These are phyloP conservation scores for Calidris pugnax DNA, from an alignment of 2,113 vertebrate genomes.

Conservation along the genomic window DNA sequence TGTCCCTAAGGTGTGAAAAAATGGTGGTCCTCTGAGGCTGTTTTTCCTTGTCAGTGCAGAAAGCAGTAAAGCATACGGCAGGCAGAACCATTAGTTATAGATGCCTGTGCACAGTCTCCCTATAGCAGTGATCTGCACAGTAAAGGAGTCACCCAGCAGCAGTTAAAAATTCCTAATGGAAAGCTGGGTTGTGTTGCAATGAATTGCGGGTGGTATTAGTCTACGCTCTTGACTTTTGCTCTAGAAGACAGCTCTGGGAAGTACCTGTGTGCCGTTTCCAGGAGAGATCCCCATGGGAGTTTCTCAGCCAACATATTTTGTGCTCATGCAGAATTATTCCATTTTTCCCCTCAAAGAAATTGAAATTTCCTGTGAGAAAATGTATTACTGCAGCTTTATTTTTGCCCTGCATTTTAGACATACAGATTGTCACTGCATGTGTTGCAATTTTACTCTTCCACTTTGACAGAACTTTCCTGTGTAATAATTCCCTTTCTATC, in stretches of 20 bases:
- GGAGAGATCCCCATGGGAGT: not conserved
- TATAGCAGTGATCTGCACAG: not conserved
- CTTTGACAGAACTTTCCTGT: not conserved
- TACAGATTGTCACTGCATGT: not conserved
- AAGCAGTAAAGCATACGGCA: not conserved
- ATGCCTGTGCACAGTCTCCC: not conserved
- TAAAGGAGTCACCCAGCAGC: not conserved
- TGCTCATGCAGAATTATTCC: not conserved
- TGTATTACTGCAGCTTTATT: not conserved
- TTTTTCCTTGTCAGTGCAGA: not conserved
- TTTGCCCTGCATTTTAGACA: not conserved
- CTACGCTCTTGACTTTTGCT: not conserved
- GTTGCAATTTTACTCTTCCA: not conserved
- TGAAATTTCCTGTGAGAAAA: not conserved
- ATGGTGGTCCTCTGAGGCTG: accelerated
- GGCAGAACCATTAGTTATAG: not conserved
- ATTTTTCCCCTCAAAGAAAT: not conserved
- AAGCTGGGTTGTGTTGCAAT: not conserved
- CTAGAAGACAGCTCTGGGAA: not conserved
- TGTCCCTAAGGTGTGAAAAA: not conserved
- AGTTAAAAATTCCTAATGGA: not conserved
- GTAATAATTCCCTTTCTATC: not conserved
- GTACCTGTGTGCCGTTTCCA: not conserved
- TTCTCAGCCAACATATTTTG: not conserved
- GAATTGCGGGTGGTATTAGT: not conserved